Evolutionary conservation across 2,797 vertebrate species (phyloP), one percentile per base, ranked within the genome.

Genomic region (Muscicapa striata): DNA sequence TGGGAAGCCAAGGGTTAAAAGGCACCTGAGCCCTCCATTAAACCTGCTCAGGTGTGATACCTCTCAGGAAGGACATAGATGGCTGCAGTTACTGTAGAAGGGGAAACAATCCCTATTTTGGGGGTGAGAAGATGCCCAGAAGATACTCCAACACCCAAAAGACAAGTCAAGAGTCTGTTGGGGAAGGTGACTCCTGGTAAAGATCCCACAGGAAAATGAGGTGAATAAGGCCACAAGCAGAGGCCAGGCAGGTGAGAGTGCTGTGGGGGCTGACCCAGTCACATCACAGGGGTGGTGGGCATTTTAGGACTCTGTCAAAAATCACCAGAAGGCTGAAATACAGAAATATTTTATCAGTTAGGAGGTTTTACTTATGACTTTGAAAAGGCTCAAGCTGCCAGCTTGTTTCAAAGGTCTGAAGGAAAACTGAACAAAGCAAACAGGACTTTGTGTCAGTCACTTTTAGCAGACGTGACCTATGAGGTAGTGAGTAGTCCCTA

Each of bases 261-360:
- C 14, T 36, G 9, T 5, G 9, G 32, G 54, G 17, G 36, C 45
- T 72, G 41, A n/a, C 34, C 24, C 4, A 3, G 64, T 36, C 61
- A 16, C 19, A 13, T 12, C 0, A 0, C 41, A 22, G 10, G 10
- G 15, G 6, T 1, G 0, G 21, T 5, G 9, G 36, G 12, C 6
- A 1, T 61, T 81, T 59, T 26, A 54, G 16, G 27, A 34, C 29
- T 49, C 40, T 23, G 40, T 40, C 59, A 61, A 38, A 87, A 88
- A 41, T 13, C 57, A 38, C 20, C 0, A 1, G 36, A 41, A 76
- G 22, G 69, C 77, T 4, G 3, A 61, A 67, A 63, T 4, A 23
- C 18, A 30, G 63, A 27, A 11, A 4, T 73, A 30, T 77, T 84
- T 24, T 48, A 74, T 24, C 62, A 46, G 4, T 18, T 26, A 15